Base-by-base conservation (phyloP, 1,140 invertebrate genomes). In the Bombus polaris region DNA sequence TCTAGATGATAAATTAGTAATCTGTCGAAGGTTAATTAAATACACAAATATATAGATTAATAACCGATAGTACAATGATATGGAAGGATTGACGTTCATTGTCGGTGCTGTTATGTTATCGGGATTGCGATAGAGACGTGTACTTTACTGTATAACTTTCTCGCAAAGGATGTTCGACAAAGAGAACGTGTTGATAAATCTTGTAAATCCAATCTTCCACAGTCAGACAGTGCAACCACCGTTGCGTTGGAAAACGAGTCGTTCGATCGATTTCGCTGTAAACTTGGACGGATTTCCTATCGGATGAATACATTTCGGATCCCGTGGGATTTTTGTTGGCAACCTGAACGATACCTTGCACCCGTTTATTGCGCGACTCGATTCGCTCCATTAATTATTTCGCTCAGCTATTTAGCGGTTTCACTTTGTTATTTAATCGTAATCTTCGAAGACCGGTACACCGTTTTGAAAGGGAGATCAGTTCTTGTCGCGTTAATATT, bases 141-240 rank as follows among this genome's bases (percentile, higher is more conserved):
- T 3, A 32, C 9, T 13, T 13, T 15, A 13, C n/a, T 0, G 13
- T 32, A 18, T 12, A 4, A 10, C 68, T 70, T 25, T 70, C 22
- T 28, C 22, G 25, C 9, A 13, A 70, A 66, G 32, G 25, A 70
- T 13, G 10, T 39, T 39, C 37, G 37, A 39, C 37, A 0, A 39
- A 70, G 68, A 39, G 12, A 13, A 4, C 74, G 39, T 81, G 72
- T 39, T 47, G 74, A 86, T 86, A 72, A 88, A 88, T 88, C 73
- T 88, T 89, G 82, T 47, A 81, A 81, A 88, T 85, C 74, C 74
- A 79, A 89, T 89, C 88, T 88, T 62, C 83, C 62, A 62, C 42
- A 79, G n/a, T 47, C 81, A 32, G 73, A 37, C 85, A 82, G 80
- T 82, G 68, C 28, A 13, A 1, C 65, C 35, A 28, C 6, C 6